Evolutionary conservation across 2,888 invertebrate genomes (phyloP).

Genomic region (Halictus ligatus): DNA sequence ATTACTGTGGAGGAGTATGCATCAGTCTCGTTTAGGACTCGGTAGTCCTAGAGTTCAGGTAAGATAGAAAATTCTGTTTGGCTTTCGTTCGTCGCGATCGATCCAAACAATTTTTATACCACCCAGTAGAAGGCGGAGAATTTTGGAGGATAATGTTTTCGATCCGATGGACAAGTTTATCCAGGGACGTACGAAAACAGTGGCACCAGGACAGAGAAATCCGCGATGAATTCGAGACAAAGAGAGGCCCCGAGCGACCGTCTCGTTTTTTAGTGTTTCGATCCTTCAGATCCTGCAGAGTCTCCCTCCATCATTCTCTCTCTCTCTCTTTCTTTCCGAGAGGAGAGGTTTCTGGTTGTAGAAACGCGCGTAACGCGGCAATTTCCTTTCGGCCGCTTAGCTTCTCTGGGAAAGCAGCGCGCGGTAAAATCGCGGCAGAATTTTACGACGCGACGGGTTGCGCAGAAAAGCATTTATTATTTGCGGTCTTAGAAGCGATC

Average conservation of each 20-base stretch:
- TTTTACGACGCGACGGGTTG: slow-evolving; percentile 67
- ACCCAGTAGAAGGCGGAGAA: too few relatives aligned
- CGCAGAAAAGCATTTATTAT: slow-evolving; percentile 72
- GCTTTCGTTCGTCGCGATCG: too few relatives aligned
- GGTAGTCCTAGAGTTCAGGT: too few relatives aligned
- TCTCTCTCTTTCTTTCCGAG: background rate
- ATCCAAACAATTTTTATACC: too few relatives aligned
- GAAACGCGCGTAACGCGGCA: slow-evolving; percentile 55
- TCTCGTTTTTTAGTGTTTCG: background rate
- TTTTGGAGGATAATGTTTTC: too few relatives aligned
- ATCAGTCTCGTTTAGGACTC: too few relatives aligned
- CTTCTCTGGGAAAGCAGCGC: slow-evolving; percentile 54
- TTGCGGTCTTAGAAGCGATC: slow-evolving; percentile 73
- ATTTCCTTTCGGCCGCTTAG: slow-evolving; percentile 46
- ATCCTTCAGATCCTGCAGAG: background rate
- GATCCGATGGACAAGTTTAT: too few relatives aligned
- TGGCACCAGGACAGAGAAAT: background rate
- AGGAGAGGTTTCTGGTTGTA: slow-evolving; percentile 7
- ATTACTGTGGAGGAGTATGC: too few relatives aligned
- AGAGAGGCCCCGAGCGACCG: background rate
- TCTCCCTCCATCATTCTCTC: background rate
- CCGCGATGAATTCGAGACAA: background rate
- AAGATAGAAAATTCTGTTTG: too few relatives aligned
- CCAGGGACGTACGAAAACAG: background rate
- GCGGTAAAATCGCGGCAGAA: slow-evolving; percentile 59